These are phyloP conservation scores for Euura saliciscinereae DNA, from an alignment of 1,140 invertebrate genomes.

Conservation along the genomic window DNA sequence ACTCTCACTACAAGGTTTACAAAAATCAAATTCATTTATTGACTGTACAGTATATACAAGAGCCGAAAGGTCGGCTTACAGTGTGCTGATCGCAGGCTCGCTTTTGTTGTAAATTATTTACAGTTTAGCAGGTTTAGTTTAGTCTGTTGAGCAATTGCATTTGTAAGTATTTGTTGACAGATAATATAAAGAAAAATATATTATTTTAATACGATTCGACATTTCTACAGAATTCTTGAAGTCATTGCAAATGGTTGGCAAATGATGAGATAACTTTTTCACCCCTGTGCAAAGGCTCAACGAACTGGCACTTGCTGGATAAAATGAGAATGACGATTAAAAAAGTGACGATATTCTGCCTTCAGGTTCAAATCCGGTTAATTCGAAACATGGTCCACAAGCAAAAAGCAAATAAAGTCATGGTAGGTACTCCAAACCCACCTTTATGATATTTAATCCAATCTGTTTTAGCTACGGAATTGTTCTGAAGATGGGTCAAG, in stretches of 20 bases:
- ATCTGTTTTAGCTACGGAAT: too few relatives aligned
- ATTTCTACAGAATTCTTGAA: conserved; percentile 66
- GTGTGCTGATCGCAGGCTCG: too few relatives aligned
- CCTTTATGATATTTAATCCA: too few relatives aligned
- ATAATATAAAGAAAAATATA: neutral
- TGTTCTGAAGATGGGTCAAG: too few relatives aligned
- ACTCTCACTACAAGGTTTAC: too few relatives aligned
- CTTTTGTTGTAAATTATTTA: too few relatives aligned
- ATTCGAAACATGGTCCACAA: conserved; percentile 74
- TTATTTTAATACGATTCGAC: conserved; percentile 9
- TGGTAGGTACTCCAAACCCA: conserved; percentile 56
- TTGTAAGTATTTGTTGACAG: conserved; percentile 58
- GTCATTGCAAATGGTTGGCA: conserved; percentile 72
- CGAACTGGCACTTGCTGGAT: conserved; percentile 56
- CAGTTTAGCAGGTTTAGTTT: too few relatives aligned
- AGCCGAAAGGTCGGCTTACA: too few relatives aligned
- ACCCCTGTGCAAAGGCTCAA: conserved; percentile 71
- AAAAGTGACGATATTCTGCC: conserved; percentile 35
- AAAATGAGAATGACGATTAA: conserved; percentile 37
- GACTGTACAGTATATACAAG: too few relatives aligned
- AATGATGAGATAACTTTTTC: conserved; percentile 70
- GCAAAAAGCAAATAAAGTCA: conserved; percentile 70
- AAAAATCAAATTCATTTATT: too few relatives aligned
- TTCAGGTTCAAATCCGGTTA: conserved; percentile 77
- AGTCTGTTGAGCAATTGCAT: conserved; percentile 72